Percentiles rank a stretch among this genome's conserved stretches.
phyloP scores from a whole-genome alignment of 53 echinoderm and acorn worm genomes.

The Temnopleurus reevesii region DNA sequence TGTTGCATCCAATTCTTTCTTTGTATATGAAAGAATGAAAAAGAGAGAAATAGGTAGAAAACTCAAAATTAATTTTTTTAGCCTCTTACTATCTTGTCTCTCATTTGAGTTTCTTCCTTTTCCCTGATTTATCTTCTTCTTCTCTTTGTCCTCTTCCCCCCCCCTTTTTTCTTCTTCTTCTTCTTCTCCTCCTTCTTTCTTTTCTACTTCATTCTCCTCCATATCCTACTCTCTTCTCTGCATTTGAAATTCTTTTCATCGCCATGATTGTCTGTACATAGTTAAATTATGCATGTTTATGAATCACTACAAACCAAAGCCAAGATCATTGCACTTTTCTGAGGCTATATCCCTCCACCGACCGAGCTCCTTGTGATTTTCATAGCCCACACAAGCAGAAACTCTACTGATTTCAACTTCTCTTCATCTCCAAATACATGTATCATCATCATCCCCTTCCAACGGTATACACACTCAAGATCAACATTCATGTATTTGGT shows the following conservation, averaged over 20 bases:
- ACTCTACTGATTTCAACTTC: background rate
- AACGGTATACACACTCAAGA: background rate
- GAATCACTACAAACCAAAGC: background rate
- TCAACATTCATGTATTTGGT: background rate
- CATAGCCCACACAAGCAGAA: slow-evolving; percentile 9
- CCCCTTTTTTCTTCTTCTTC: background rate
- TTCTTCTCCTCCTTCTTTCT: background rate
- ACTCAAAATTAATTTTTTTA: background rate
- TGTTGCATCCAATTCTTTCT: too few relatives aligned
- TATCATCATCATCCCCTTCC: background rate
- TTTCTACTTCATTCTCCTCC: too few relatives aligned
- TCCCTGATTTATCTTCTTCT: background rate
- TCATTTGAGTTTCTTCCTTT: background rate
- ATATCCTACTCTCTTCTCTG: background rate
- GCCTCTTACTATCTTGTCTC: background rate
- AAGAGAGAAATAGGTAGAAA: too few relatives aligned
- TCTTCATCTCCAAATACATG: background rate
- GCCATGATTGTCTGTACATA: background rate
- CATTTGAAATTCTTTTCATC: background rate
- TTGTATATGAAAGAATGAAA: too few relatives aligned
- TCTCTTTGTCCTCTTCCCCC: background rate
- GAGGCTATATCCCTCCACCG: background rate
- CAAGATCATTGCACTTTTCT: slow-evolving; percentile 38
- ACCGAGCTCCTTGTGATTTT: background rate
- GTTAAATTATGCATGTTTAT: slow-evolving; percentile 12